Evolutionary conservation across 2,797 vertebrate species (phyloP).

Genomic region (Carduelis carduelis): DNA sequence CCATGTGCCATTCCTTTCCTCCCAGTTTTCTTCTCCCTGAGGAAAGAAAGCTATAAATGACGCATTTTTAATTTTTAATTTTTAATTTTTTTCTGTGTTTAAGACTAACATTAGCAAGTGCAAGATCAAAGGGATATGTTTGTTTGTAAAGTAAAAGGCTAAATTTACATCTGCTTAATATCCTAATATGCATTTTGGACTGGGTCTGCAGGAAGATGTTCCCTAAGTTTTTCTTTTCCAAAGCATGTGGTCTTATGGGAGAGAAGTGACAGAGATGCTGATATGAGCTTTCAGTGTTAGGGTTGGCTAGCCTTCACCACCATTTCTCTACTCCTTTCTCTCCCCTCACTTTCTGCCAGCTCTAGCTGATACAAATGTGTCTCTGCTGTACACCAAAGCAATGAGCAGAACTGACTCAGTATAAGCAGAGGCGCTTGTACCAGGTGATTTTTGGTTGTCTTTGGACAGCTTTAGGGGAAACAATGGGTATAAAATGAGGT

Average conservation of each 20-base stretch:
- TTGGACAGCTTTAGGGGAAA: not conserved
- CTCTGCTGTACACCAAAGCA: not conserved
- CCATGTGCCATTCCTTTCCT: not conserved
- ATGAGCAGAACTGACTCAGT: not conserved
- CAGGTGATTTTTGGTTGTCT: not conserved
- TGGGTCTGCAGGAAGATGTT: not conserved
- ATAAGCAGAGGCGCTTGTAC: not conserved
- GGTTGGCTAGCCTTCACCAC: not conserved
- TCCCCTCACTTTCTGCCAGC: not conserved
- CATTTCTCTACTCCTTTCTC: not conserved
- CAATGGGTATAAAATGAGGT: not conserved
- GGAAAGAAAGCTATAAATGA: not conserved
- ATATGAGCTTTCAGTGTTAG: not conserved
- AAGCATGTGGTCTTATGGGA: not conserved
- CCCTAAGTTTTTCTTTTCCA: not conserved
- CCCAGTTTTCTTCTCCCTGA: not conserved
- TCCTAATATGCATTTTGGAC: not conserved
- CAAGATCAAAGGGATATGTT: not conserved
- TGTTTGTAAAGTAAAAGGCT: not conserved
- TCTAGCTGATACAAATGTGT: not conserved
- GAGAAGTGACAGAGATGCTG: not conserved
- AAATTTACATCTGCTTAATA: not conserved
- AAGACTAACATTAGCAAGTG: not conserved
- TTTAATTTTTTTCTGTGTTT: not conserved
- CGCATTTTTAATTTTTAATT: not conserved